A percentile compares a stretch with the other conserved stretches of the same genome.
These are phyloP conservation scores for Zaprionus inermis DNA, from an alignment of 1,140 invertebrate genomes.

Conservation along the genomic window DNA sequence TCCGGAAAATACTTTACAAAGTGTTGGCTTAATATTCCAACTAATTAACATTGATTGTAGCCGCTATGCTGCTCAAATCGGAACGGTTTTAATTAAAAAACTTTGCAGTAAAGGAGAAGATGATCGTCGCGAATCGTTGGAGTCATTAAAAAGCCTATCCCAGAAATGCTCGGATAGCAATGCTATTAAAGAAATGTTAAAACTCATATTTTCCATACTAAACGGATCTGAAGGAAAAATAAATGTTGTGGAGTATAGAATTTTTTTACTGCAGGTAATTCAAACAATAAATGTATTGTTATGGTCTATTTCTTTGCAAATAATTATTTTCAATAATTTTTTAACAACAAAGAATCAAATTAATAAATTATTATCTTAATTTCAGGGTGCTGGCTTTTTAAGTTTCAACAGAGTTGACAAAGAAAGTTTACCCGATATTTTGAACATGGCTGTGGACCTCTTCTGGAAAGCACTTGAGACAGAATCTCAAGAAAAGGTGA, in stretches of 20 bases:
- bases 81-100: slow-evolving; percentile 92
- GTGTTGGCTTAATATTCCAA: slow-evolving; percentile 90
- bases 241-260: slow-evolving; percentile 94
- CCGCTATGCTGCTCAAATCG: slow-evolving; percentile 91
- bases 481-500: slow-evolving; percentile 96
- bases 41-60: slow-evolving; percentile 92
- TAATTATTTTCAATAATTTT: background rate
- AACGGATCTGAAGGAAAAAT: slow-evolving; percentile 97
- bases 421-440: slow-evolving; percentile 86
- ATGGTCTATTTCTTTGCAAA: no score
- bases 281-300: no score
- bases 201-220: slow-evolving; percentile 92
- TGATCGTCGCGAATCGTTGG: slow-evolving; percentile 89
- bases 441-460: slow-evolving; percentile 87
- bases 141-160: slow-evolving; percentile 89
- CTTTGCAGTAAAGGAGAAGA: slow-evolving; percentile 93
- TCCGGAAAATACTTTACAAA: slow-evolving; percentile 95
- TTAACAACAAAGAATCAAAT: background rate
- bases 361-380: slow-evolving; percentile 25
- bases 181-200: slow-evolving; percentile 89
- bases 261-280: slow-evolving; percentile 92
- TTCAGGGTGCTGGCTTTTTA: slow-evolving; percentile 91
- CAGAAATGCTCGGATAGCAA: slow-evolving; percentile 89
- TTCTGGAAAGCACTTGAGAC: slow-evolving; percentile 92
- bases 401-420: slow-evolving; percentile 89